Conservation (phyloP, 2,888 invertebrate genomes). For the Zeuzera pyrina region DNA sequence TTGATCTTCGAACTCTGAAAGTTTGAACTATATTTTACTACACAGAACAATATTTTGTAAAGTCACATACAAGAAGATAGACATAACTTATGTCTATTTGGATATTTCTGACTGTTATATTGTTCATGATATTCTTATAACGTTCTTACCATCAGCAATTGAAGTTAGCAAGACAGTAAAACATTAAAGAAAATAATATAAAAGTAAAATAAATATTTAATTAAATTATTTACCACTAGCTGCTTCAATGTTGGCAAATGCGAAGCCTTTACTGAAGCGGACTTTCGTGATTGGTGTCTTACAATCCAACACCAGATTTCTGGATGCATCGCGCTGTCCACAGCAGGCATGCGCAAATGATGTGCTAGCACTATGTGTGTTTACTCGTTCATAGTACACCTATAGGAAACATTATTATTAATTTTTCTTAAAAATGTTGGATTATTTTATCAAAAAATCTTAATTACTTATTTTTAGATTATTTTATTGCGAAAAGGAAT, state of each 20-base stretch:
- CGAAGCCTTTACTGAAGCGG: conserved; percentile 84
- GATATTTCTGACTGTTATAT: no score
- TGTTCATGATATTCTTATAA: no score
- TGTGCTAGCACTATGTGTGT: conserved; percentile 83
- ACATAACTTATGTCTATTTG: no score
- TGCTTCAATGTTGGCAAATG: conserved; percentile 84
- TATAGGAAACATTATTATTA: no score
- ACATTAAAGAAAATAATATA: not conserved
- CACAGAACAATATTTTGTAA: no score
- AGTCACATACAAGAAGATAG: no score
- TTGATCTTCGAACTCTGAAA: conserved; percentile 85
- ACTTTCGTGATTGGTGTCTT: conserved; percentile 83
- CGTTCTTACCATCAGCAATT: no score
- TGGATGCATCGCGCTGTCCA: conserved; percentile 83
- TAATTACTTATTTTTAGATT: no score
- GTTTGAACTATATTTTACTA: not conserved
- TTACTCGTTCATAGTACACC: conserved; percentile 88
- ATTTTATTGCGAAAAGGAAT: no score
- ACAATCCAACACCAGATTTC: conserved; percentile 77
- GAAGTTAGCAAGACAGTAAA: no score
- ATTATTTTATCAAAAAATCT: no score
- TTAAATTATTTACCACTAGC: conserved; percentile 65
- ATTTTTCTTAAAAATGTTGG: no score
- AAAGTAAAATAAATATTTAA: not conserved
- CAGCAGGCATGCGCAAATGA: conserved; percentile 85